A percentile compares a stretch with the other conserved stretches of the same genome.
Evolutionary conservation across 2,888 invertebrate genomes (phyloP).

Genomic region (Melipona bicolor): DNA sequence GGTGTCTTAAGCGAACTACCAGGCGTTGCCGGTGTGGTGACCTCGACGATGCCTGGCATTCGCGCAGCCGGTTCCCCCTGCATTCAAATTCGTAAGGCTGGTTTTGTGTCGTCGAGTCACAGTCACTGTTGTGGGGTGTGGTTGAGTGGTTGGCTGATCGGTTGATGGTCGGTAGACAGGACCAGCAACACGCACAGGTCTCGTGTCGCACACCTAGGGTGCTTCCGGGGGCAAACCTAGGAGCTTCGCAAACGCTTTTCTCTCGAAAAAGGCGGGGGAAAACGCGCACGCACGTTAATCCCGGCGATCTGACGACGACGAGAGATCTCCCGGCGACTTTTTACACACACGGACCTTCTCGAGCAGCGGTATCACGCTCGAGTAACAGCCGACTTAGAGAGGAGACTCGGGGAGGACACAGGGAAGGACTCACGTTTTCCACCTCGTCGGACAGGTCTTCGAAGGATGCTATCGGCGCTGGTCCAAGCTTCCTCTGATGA

Average conservation of each 20-base stretch:
- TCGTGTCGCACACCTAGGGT: slow-evolving; percentile 32
- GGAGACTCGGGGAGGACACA: slow-evolving; percentile 59
- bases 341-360: slow-evolving; percentile 7
- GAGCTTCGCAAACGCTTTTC: slow-evolving; percentile 1
- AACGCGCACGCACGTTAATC: slow-evolving; percentile 37
- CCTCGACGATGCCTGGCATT: slow-evolving; percentile 85
- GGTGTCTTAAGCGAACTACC: slow-evolving; percentile 86
- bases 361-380: slow-evolving; percentile 30
- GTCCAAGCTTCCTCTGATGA: slow-evolving; percentile 92
- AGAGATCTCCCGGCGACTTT: slow-evolving; percentile 42
- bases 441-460: slow-evolving; percentile 95
- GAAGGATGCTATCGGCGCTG: slow-evolving; percentile 97
- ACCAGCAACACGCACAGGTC: slow-evolving; percentile 28
- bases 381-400: slow-evolving; percentile 40
- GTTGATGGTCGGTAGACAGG: slow-evolving; percentile 42
- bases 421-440: slow-evolving; percentile 84
- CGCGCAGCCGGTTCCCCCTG: slow-evolving; percentile 81
- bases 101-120: slow-evolving; percentile 66
- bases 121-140: slow-evolving; percentile 56
- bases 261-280: slow-evolving; percentile 16
- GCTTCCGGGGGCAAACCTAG: slow-evolving; percentile 11
- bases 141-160: slow-evolving; percentile 37
- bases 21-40: slow-evolving; percentile 81
- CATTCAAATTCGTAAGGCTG: slow-evolving; percentile 73
- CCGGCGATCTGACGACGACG: slow-evolving; percentile 37